These are phyloP conservation scores for Heliconius hermathena DNA, from an alignment of 1,140 invertebrate genomes.

Conservation along the genomic window DNA sequence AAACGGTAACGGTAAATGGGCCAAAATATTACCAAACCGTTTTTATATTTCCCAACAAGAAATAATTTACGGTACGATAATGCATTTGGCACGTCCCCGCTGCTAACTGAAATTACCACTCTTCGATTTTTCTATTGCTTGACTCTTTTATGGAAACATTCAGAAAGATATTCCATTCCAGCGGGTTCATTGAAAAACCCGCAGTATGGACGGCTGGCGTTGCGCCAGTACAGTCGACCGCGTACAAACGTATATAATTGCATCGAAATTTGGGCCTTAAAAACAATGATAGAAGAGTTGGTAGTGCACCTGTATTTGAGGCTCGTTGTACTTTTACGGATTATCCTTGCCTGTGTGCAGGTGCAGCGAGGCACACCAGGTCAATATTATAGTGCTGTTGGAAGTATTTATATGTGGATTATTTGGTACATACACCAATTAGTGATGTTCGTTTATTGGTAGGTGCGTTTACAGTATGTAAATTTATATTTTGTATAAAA, in stretches of 20 bases:
- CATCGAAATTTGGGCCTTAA: conserved; percentile 32
- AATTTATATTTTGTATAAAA: background rate
- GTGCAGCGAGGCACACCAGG: conserved; percentile 51
- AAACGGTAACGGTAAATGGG: background rate
- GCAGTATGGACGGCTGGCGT: conserved; percentile 73
- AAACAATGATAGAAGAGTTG: conserved; percentile 15
- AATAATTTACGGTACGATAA: conserved; percentile 29
- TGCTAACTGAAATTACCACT: conserved; percentile 48
- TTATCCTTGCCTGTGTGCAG: conserved; percentile 73
- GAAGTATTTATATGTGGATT: conserved; percentile 25
- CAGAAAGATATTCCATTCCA: conserved; percentile 75
- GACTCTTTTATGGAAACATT: conserved; percentile 76
- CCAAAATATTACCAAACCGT: background rate
- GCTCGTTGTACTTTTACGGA: conserved; percentile 45
- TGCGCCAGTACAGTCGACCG: conserved; percentile 54
- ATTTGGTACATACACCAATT: conserved; percentile 22
- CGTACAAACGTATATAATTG: conserved; percentile 20
- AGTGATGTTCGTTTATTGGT: background rate
- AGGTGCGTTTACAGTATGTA: background rate
- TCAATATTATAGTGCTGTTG: conserved; percentile 31
- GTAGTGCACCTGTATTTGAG: conserved; percentile 20
- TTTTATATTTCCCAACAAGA: conserved; percentile 25
- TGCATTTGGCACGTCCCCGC: conserved; percentile 42
- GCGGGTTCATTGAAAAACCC: conserved; percentile 79
- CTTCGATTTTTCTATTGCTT: conserved; percentile 72